These are phyloP conservation scores for Pampus argenteus DNA, from an alignment of 2,797 vertebrate genomes.

Conservation along the genomic window DNA sequence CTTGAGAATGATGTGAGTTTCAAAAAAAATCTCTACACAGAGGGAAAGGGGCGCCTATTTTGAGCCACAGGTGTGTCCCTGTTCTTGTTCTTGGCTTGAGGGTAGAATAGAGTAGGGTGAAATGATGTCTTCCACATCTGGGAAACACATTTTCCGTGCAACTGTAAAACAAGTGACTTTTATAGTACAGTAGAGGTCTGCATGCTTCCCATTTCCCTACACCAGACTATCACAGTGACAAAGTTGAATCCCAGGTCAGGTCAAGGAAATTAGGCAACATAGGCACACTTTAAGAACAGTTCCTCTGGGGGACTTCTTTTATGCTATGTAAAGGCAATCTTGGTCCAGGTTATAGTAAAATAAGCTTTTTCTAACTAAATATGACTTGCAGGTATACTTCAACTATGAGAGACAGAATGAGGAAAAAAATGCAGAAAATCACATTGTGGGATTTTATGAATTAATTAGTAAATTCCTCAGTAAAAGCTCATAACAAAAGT, in stretches of 20 bases:
- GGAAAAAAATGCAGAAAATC: too few relatives aligned
- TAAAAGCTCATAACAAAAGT: too few relatives aligned
- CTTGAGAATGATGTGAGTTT: conserved; percentile 8
- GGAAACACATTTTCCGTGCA: conserved; percentile 58
- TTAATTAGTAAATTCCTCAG: too few relatives aligned
- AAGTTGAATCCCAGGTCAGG: conserved; percentile 19
- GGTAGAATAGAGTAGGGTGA: background rate
- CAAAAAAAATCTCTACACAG: background rate
- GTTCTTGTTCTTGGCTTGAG: conserved; percentile 47
- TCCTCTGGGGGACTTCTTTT: background rate
- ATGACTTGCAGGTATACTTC: background rate
- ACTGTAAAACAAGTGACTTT: conserved; percentile 60
- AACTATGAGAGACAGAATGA: too few relatives aligned
- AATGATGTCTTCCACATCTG: conserved; percentile 66
- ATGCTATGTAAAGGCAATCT: background rate
- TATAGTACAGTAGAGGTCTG: conserved; percentile 37
- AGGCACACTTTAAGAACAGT: background rate
- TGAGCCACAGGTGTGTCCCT: conserved; percentile 57
- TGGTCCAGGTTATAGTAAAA: background rate
- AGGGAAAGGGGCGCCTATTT: background rate
- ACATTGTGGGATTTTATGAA: too few relatives aligned
- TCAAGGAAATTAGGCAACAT: conserved; percentile 3
- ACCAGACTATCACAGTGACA: conserved; percentile 16
- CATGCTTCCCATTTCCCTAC: conserved; percentile 17
- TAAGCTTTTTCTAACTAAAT: background rate